Percentiles rank a stretch among this genome's conserved stretches.
These are phyloP conservation scores for Epizoanthus stellaris DNA, from an alignment of 92 coral and sea anemone genomes.

Conservation along the genomic window DNA sequence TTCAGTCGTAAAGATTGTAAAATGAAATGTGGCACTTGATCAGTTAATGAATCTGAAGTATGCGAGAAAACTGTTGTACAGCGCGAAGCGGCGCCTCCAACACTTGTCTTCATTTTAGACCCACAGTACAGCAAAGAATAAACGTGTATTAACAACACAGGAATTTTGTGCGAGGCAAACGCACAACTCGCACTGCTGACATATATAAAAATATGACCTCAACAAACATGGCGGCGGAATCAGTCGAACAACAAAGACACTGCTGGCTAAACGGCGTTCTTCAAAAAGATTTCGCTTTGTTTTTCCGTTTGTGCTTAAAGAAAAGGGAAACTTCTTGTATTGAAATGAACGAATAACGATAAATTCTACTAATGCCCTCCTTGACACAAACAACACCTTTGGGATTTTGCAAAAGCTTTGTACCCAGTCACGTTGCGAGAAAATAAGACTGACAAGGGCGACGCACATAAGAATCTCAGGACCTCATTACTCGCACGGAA, in stretches of 20 bases:
- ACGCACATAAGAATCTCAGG: slow-evolving; percentile 32
- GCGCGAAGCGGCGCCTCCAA: background rate
- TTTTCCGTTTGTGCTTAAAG: background rate
- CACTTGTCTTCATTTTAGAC: background rate
- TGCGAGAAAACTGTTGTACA: slow-evolving; percentile 22
- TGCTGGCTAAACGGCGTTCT: background rate
- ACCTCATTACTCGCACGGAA: slow-evolving; percentile 49
- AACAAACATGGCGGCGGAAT: slow-evolving; percentile 38
- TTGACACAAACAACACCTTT: slow-evolving; percentile 11
- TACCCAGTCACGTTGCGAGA: slow-evolving; percentile 29
- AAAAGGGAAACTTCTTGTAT: background rate
- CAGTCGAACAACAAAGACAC: slow-evolving; percentile 24
- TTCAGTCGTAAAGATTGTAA: slow-evolving; percentile 25
- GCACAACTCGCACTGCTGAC: slow-evolving; percentile 14
- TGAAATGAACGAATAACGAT: slow-evolving; percentile 9
- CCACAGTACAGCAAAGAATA: background rate
- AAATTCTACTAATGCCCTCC: background rate
- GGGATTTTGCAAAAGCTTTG: slow-evolving; percentile 25
- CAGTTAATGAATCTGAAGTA: slow-evolving; percentile 34
- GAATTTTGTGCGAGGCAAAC: slow-evolving; percentile 16
- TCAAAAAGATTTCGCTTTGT: slow-evolving; percentile 5
- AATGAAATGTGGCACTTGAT: slow-evolving; percentile 20
- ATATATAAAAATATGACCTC: slow-evolving; percentile 39
- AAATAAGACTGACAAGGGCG: background rate
- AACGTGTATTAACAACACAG: slow-evolving; percentile 32